Evolutionary conservation across 2,797 vertebrate species (phyloP).

Genomic region (Emys orbicularis): DNA sequence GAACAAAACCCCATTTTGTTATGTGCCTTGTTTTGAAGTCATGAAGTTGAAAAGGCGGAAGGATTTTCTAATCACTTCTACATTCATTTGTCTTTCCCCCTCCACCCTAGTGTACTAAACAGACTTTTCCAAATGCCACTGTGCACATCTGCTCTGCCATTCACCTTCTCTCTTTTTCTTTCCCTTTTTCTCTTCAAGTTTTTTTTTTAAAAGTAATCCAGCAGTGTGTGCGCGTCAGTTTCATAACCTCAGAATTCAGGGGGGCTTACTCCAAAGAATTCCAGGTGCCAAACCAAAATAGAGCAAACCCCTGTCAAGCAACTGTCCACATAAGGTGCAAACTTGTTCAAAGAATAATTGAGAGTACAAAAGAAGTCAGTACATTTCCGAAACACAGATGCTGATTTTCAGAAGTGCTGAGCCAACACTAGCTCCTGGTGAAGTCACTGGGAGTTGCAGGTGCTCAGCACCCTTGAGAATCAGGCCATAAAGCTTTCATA

Average conservation of each 20-base stretch:
- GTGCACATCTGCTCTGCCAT: background rate
- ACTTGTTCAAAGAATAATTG: background rate
- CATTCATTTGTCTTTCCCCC: background rate
- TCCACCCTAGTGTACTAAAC: background rate
- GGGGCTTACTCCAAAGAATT: accelerated
- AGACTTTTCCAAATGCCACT: background rate
- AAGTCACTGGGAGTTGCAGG: background rate
- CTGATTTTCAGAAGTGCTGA: background rate
- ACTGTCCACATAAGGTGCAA: accelerated
- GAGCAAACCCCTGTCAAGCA: accelerated
- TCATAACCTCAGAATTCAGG: accelerated
- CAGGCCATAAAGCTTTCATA: background rate
- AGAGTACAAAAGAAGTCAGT: background rate
- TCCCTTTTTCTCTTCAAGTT: background rate
- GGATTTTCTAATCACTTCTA: accelerated
- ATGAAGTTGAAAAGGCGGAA: background rate
- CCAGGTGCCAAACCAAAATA: background rate
- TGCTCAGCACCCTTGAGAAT: background rate
- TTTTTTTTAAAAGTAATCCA: background rate
- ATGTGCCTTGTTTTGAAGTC: background rate
- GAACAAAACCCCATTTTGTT: background rate
- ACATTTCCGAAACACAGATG: background rate
- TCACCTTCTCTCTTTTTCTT: background rate
- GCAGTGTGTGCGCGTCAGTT: accelerated
- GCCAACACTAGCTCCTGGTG: background rate